phyloP scores from a whole-genome alignment of 2,113 vertebrate species.

The Heloderma charlesbogerti region DNA sequence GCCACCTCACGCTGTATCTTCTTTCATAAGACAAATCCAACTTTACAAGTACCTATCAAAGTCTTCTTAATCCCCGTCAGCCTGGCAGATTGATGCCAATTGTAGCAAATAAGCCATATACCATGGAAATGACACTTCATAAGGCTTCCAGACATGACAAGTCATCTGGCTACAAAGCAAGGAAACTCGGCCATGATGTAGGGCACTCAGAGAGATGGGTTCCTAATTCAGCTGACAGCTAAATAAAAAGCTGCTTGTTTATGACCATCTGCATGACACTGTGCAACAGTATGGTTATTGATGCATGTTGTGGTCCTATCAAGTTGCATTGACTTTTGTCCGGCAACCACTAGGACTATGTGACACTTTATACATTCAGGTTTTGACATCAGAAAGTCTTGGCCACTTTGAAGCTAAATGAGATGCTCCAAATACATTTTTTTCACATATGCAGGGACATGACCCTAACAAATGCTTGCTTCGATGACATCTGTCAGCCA shows the following conservation, averaged over 20 bases:
- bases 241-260: slow-evolving; percentile 14
- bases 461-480: background rate
- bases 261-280: slow-evolving; percentile 5
- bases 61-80: slow-evolving; percentile 47
- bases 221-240: background rate
- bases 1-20: slow-evolving; percentile 36
- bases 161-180: background rate
- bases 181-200: background rate
- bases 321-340: background rate
- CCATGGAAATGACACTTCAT: slow-evolving; percentile 48
- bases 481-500: slow-evolving; percentile 22
- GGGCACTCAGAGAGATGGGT: slow-evolving; percentile 2
- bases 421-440: slow-evolving; percentile 21
- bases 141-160: background rate
- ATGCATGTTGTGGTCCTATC: background rate
- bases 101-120: slow-evolving; percentile 37
- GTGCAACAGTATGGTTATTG: background rate
- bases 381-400: slow-evolving; percentile 24
- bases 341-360: background rate
- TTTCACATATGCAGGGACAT: background rate
- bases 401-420: background rate
- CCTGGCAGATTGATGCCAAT: slow-evolving; percentile 34
- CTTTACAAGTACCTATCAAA: slow-evolving; percentile 42
- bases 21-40: slow-evolving; percentile 42
- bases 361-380: background rate